Evolutionary conservation across 2,113 vertebrate species (phyloP).

Genomic region (Heloderma charlesbogerti): DNA sequence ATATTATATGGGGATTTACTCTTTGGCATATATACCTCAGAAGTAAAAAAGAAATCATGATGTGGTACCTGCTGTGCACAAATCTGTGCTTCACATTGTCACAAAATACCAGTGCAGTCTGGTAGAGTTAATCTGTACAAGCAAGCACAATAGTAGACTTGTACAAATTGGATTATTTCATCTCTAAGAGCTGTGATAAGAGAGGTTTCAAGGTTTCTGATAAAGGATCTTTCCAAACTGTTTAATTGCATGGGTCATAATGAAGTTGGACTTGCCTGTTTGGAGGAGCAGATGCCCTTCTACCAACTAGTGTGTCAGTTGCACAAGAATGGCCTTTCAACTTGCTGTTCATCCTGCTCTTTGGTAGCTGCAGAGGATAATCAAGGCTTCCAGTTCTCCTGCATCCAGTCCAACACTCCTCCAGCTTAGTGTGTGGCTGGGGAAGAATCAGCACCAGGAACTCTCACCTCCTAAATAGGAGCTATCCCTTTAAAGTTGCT

Average conservation of each 20-base stretch:
- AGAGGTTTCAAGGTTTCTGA: background rate
- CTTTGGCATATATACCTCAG: slow-evolving; percentile 50
- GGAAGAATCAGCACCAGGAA: background rate
- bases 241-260: slow-evolving; percentile 2
- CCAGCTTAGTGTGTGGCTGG: background rate
- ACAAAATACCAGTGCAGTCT: slow-evolving; percentile 17
- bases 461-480: background rate
- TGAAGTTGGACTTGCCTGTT: background rate
- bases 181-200: background rate
- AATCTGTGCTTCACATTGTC: slow-evolving; percentile 23
- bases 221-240: background rate
- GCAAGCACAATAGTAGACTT: slow-evolving; percentile 10
- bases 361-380: background rate
- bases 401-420: background rate
- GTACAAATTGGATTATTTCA: slow-evolving; percentile 17
- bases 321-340: background rate
- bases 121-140: slow-evolving; percentile 13
- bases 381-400: background rate
- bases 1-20: slow-evolving; percentile 64
- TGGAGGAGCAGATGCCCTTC: background rate
- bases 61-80: slow-evolving; percentile 14
- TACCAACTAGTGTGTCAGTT: background rate
- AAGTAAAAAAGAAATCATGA: slow-evolving; percentile 16
- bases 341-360: background rate
- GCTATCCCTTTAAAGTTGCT: background rate